Evolutionary conservation across 1,140 invertebrate species (phyloP), one percentile per base, ranked within the genome.

Genomic region (Drosophila kohkoa): DNA sequence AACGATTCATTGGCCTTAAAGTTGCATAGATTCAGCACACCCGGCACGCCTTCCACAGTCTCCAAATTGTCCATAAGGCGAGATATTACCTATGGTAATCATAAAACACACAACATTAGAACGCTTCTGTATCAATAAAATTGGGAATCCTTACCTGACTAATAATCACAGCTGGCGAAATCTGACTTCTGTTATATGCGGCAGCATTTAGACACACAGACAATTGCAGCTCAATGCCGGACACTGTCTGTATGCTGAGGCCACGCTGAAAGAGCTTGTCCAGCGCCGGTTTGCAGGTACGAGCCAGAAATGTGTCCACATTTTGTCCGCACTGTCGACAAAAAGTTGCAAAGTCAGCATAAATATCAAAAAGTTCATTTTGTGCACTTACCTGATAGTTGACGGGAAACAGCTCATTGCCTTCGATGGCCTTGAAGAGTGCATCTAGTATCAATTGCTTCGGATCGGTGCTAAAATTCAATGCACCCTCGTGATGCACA

Each of bases 401-500:
- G 1, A 87, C 83, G 0, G 83, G 83, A 57, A 55, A 82, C 16
- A 87, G 69, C 15, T 80, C 77, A 15, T 79, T 80, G 0, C 66
- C 73, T 1, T 88, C 79, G 0, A 80, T 51, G 0, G 63, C 73
- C 6, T 77, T 73, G 13, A 77, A 87, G 5, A 87, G 13, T 0
- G 49, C 79, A 13, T 80, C 69, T 5, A 88, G 11, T 0, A 87
- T 69, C 5, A 77, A 1, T 8, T 88, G 58, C 8, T 75, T 43
- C 0, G 58, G 48, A 49, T 80, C 41, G 3, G 28, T 1, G 5
- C 30, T 3, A 25, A 55, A 87, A 4, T 75, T 67, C 0, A 87
- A 41, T 2, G 59, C 69, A 0, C 69, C 74, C 1, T 52, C 32
- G 43, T 87, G 83, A 20, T 82, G 25, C 1, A 87, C 59, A 2